Evolutionary conservation across 2,797 vertebrate genomes (phyloP).

Genomic region (Xyrichtys novacula): DNA sequence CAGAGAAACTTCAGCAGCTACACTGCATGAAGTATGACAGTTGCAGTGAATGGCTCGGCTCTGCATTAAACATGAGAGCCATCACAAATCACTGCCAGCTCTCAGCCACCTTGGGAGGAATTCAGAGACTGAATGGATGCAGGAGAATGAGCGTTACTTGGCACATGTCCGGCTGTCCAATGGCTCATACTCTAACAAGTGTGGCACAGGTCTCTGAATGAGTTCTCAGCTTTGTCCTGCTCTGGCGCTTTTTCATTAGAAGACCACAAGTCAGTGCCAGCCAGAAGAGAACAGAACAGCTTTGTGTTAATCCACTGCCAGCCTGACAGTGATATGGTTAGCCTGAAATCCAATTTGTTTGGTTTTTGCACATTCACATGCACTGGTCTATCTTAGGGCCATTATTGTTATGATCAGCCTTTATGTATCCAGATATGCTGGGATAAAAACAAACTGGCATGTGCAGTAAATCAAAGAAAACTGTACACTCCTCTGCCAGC

Average conservation of each 20-base stretch:
- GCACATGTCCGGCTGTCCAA: constrained; percentile 50
- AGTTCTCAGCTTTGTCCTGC: constrained; percentile 49
- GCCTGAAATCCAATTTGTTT: constrained; percentile 58
- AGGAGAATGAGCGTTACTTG: constrained; percentile 48
- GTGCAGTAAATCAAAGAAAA: constrained; percentile 35
- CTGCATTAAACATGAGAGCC: constrained; percentile 73
- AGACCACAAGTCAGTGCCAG: constrained; percentile 51
- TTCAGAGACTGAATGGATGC: constrained; percentile 66
- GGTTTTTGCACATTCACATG: constrained; percentile 13
- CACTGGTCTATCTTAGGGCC: constrained; percentile 12
- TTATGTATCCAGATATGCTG: neutral
- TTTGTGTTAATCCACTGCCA: constrained; percentile 63
- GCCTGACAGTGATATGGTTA: constrained; percentile 61
- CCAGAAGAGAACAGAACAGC: constrained; percentile 68
- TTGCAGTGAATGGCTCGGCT: constrained; percentile 50
- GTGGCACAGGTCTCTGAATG: constrained; percentile 58
- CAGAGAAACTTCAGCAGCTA: constrained; percentile 28
- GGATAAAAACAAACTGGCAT: constrained; percentile 17
- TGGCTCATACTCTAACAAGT: constrained; percentile 63
- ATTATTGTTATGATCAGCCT: neutral
- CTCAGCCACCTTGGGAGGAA: constrained; percentile 55
- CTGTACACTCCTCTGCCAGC: constrained; percentile 24
- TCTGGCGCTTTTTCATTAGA: constrained; percentile 64
- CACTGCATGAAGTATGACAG: constrained; percentile 59
- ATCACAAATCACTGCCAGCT: constrained; percentile 47